Evolutionary conservation across 2,888 invertebrate genomes (phyloP), one percentile per base, ranked within the genome.

Genomic region (Mechanitis mazaeus): DNA sequence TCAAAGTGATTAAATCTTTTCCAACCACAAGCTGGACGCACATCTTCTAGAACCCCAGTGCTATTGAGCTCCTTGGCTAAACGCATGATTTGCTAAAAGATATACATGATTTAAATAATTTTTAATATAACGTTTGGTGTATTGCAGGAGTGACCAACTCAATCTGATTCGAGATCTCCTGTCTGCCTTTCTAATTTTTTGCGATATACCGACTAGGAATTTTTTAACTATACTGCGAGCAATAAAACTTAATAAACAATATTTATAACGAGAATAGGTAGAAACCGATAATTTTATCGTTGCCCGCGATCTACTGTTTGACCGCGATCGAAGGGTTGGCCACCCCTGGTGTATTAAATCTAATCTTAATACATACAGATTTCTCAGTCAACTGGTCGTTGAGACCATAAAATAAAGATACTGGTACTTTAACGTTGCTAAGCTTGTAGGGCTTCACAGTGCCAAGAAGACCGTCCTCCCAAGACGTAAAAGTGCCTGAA

Each of bases 371-470:
- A 61, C 71, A 78, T 83, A 92, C 93, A 71, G 80, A 74, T 78
- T 90, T 90, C 38, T 89, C 90, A 35, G 92, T 92, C 3, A 94
- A 78, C 76, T 90, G 91, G 73, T 94, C 94, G 69, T 93, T 93
- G 64, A 91, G 89, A 6, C 93, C 93, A 65, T 93, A 93, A 56
- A 93, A 87, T 28, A 94, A 71, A 2, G 89, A 83, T 3, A 93
- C 90, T 0, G 94, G 94, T 46, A 92, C 88, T 69, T 81, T 87
- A 1, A 93, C 91, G 63, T 91, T 92, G 6, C 87, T 83, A 33
- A 94, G 74, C 67, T 93, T 89, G 72, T 94, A 94, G 0, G 93
- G 93, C 53, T 83, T 85, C 1, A 88, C 81, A 3, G 81, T 79
- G 1, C 92, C 92, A 69, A 90, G 75, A 64, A 94, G 84, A 7